Conservation (phyloP, 2,113 vertebrate genomes). For the Rhinolophus ferrumequinum region DNA sequence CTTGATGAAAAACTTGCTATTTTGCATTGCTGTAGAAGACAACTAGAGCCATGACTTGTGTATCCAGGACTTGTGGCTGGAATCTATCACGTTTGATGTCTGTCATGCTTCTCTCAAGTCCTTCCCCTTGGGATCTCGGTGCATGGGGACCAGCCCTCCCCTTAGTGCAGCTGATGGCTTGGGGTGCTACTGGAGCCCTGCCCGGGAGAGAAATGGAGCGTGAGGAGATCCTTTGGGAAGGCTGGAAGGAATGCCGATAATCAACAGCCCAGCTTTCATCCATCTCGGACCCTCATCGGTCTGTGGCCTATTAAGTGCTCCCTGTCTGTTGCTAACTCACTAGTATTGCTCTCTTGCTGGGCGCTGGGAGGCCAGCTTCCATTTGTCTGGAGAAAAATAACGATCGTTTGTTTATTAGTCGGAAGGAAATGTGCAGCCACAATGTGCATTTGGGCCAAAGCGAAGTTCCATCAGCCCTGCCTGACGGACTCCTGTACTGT, state of each 20-base stretch:
- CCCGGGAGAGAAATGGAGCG: not conserved
- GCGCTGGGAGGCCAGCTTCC: slow-evolving; percentile 13
- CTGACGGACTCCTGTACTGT: accelerated
- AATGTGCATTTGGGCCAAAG: not conserved
- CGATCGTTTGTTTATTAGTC: slow-evolving; percentile 53
- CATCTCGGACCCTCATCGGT: not conserved
- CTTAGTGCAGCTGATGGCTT: not conserved
- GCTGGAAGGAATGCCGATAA: not conserved
- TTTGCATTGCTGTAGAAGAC: not conserved
- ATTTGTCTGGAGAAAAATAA: slow-evolving; percentile 60
- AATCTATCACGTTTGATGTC: not conserved
- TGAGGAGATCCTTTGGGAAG: not conserved
- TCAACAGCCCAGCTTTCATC: not conserved
- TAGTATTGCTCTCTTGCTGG: slow-evolving; percentile 40
- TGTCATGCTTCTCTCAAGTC: not conserved
- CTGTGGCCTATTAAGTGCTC: slow-evolving; percentile 29
- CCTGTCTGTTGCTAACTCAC: slow-evolving; percentile 20
- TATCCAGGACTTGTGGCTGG: not conserved
- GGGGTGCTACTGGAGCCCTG: not conserved
- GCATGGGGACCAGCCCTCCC: not conserved
- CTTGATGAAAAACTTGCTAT: not conserved
- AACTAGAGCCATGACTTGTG: not conserved
- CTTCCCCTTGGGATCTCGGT: not conserved
- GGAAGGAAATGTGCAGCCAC: slow-evolving; percentile 7
- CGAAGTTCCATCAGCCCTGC: not conserved